These are phyloP conservation scores for Lottia scabra DNA, from an alignment of 2,888 invertebrate species.

Conservation along the genomic window DNA sequence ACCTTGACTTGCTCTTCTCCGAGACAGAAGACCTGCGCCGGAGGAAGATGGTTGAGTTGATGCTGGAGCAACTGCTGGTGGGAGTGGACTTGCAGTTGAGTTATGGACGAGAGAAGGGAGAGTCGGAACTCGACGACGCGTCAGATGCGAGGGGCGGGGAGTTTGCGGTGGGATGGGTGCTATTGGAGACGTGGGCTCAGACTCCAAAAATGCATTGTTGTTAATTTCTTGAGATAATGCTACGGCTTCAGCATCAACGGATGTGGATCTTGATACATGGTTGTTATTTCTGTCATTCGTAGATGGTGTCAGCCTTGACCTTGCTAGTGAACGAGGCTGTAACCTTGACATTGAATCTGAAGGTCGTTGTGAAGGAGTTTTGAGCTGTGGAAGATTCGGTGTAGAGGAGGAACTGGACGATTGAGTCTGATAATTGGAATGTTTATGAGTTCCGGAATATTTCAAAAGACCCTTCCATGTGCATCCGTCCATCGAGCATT, in stretches of 20 bases:
- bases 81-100: neutral
- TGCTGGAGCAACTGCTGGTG: neutral
- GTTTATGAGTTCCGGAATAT: constrained; percentile 41
- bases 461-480: constrained; percentile 53
- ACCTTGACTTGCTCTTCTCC: constrained; percentile 10
- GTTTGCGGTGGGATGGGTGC: constrained; percentile 37
- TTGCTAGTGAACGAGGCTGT: constrained; percentile 7
- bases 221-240: constrained; percentile 8
- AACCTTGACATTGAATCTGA: constrained; percentile 11
- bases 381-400: constrained; percentile 6
- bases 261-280: constrained; percentile 25
- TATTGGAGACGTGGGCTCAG: neutral
- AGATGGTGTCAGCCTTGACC: constrained; percentile 7
- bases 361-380: neutral
- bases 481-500: constrained; percentile 57
- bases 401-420: constrained; percentile 3
- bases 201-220: constrained; percentile 6
- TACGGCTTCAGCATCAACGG: constrained; percentile 23
- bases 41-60: constrained; percentile 7
- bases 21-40: constrained; percentile 14
- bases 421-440: constrained; percentile 36
- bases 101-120: constrained; percentile 37
- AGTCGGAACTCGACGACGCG: constrained; percentile 39
- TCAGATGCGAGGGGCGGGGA: constrained; percentile 30
- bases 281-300: constrained; percentile 18